A percentile compares a stretch with the other conserved stretches of the same genome.
Conservation (phyloP, 2,888 invertebrate species). For the Micropterix aruncella region DNA sequence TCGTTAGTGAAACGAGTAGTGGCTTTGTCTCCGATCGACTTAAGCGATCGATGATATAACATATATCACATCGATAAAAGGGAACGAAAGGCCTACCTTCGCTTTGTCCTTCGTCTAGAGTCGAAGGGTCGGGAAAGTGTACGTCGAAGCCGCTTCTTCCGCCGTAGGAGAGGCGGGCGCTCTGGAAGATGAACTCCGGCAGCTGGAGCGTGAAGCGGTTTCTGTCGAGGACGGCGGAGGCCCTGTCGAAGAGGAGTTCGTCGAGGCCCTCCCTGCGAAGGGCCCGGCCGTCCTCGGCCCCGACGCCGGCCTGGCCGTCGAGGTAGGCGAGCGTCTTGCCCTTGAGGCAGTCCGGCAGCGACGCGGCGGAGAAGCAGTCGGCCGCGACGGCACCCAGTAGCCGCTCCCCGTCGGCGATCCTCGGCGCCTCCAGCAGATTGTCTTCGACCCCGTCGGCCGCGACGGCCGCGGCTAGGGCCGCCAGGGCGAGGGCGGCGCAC, state of each 20-base stretch:
- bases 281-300: conserved; percentile 44
- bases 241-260: conserved; percentile 59
- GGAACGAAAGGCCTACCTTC: conserved; percentile 28
- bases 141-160: conserved; percentile 52
- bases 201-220: conserved; percentile 60
- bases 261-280: conserved; percentile 50
- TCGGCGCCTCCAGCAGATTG: conserved; percentile 38
- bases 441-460: conserved; percentile 33
- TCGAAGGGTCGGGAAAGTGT: conserved; percentile 35
- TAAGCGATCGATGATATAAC: too few relatives aligned
- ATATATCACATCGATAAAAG: too few relatives aligned
- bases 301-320: conserved; percentile 52
- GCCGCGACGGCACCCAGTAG: conserved; percentile 55
- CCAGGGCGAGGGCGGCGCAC: conserved; percentile 35
- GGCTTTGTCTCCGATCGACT: too few relatives aligned
- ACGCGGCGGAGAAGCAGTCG: conserved; percentile 54
- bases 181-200: conserved; percentile 57
- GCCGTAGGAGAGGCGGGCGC: conserved; percentile 51
- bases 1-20: too few relatives aligned
- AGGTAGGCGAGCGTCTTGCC: conserved; percentile 62
- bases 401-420: conserved; percentile 50
- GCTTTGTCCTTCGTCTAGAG: conserved; percentile 31
- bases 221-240: conserved; percentile 54
- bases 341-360: conserved; percentile 60
- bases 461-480: conserved; percentile 31